These are phyloP conservation scores for Nomia melanderi DNA, from an alignment of 1,140 invertebrate species.

Conservation along the genomic window DNA sequence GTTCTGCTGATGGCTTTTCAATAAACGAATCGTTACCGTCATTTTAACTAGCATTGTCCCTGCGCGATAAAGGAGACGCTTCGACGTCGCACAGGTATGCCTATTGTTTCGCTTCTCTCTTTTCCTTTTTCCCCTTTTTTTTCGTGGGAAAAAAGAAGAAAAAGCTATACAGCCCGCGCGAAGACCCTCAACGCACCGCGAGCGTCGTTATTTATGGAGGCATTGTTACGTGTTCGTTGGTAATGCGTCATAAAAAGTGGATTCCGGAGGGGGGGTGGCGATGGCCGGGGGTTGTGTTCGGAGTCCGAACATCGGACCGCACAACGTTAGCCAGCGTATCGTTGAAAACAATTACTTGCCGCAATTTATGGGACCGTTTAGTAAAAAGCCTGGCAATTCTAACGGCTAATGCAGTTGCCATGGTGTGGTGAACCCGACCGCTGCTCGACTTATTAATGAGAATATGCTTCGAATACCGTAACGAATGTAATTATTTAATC, in stretches of 20 bases:
- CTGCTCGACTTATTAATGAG: slow-evolving; percentile 40
- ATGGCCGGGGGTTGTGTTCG: slow-evolving; percentile 5
- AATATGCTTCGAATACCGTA: background rate
- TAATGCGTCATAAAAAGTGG: slow-evolving; percentile 45
- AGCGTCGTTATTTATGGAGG: slow-evolving; percentile 45
- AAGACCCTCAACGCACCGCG: slow-evolving; percentile 6
- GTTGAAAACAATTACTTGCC: slow-evolving; percentile 44
- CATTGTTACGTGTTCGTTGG: slow-evolving; percentile 42
- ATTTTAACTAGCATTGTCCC: slow-evolving; percentile 1
- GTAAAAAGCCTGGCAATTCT: slow-evolving; percentile 42
- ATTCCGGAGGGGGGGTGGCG: slow-evolving; percentile 7
- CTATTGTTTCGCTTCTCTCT: slow-evolving; percentile 7
- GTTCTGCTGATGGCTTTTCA: no score
- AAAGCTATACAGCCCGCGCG: background rate
- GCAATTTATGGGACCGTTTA: slow-evolving; percentile 43
- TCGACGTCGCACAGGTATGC: background rate
- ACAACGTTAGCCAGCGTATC: slow-evolving; percentile 29
- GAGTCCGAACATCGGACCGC: slow-evolving; percentile 19
- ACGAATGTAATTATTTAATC: background rate
- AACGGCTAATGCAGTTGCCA: slow-evolving; percentile 43
- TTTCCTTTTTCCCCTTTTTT: no score
- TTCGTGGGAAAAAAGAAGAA: background rate
- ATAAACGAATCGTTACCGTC: background rate
- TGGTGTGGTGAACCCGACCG: slow-evolving; percentile 1
- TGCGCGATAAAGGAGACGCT: background rate